Conservation (phyloP, 2,113 vertebrate genomes). For the Sinocyclocheilus maitianheensis region DNA sequence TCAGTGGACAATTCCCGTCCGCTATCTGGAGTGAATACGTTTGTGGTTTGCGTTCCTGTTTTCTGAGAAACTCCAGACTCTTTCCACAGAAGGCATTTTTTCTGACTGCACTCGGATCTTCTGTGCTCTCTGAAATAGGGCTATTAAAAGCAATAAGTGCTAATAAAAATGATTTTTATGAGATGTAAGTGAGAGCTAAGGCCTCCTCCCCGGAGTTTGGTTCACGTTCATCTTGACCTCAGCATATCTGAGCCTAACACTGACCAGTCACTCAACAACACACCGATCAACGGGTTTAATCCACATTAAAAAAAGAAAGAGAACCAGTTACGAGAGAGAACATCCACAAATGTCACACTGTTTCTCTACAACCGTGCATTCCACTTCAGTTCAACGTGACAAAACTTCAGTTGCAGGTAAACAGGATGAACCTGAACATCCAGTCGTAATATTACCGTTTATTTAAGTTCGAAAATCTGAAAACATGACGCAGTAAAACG, state of each 20-base stretch:
- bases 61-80: constrained; percentile 31
- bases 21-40: neutral
- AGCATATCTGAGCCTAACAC: constrained; percentile 53
- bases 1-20: neutral
- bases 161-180: constrained; percentile 76
- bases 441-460: neutral
- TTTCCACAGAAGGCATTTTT: constrained; percentile 57
- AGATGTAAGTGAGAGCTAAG: constrained; percentile 63
- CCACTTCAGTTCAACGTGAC: neutral
- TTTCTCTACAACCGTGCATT: neutral
- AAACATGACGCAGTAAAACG: neutral
- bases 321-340: neutral
- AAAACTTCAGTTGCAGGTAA: neutral
- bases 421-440: constrained; percentile 38
- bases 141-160: constrained; percentile 70
- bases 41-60: constrained; percentile 62
- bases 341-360: neutral
- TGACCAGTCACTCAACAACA: neutral
- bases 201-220: constrained; percentile 64
- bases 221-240: constrained; percentile 46
- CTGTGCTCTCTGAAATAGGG: constrained; percentile 57
- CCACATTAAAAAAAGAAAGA: neutral
- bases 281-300: neutral
- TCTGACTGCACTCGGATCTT: constrained; percentile 45
- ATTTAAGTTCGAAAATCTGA: neutral